Base-by-base conservation (phyloP, 2,797 vertebrate species). In the Lophura swinhoii region DNA sequence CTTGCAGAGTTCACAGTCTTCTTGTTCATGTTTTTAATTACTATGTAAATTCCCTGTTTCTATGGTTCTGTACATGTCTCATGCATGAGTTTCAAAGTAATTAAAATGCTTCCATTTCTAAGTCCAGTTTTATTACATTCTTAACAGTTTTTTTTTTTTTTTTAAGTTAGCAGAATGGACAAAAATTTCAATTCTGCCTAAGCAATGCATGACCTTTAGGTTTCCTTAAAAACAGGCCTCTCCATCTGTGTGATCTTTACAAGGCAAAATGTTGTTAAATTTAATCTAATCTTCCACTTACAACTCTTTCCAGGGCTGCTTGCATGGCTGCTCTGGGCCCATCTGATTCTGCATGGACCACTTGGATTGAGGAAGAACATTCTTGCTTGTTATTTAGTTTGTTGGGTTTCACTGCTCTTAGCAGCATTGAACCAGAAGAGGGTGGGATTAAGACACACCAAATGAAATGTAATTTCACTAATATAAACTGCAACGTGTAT, bases 151-250 rank as follows among this genome's bases (percentile, higher is more conserved):
- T 93, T 26, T 9, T 28, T 49, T 22, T 46, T 46, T 49, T 44
- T 24, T 74, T 77, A 72, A 89, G 31, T 88, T 89, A 96, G 23
- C 9, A 70, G 63, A 18, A 73, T 73, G 91, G 92, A 95, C 84
- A 95, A 96, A 95, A 96, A 95, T 93, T 91, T 75, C 56, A 89
- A 31, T 91, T 64, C 84, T 92, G 60, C 56, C 73, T 92, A 87
- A 94, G 91, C 43, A 92, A 79, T 85, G 39, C 31, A 35, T 91
- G 84, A 85, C 95, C 88, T 96, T 96, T 90, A 92, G 7, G 59
- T 96, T 72, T 91, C 64, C 33, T 84, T 91, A 81, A 87, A 91
- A 91, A 70, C 15, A 53, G 70, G 82, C 44, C 18, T 75, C 31
- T 92, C 90, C 84, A 72, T 94, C 87, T 89, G 79, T 76, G 73